Base-by-base conservation (phyloP, 2,797 vertebrate species). In the Tenualosa ilisha region DNA sequence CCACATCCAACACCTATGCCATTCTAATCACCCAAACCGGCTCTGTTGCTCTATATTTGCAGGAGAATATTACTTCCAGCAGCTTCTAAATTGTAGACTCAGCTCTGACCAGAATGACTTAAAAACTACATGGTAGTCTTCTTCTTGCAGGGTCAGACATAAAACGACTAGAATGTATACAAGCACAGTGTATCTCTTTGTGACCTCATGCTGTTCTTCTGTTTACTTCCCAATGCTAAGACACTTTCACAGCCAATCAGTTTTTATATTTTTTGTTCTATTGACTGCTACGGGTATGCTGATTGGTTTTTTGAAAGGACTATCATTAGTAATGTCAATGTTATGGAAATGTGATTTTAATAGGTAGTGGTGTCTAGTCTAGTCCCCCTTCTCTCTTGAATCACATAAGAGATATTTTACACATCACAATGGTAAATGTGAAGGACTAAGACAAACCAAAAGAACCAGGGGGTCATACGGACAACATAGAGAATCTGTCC, bases 281-380 rank as follows among this genome's bases (percentile, higher is more conserved):
- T 85, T 85, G 3, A 84, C 54, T 22, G 87, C 88, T 91, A 94
- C 92, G 92, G 92, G 93, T 94, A 92, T 85, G 83, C 92, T 89
- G 88, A 89, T 20, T 1, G 59, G 22, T 75, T 53, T 9, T 0
- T 20, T 20, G 89, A 85, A 0, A 9, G 87, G 83, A 91, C 13
- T 54, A 88, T 87, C 89, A 56, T 51, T 81, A 84, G 86, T 88
- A 84, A 83, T 86, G 86, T 86, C 85, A 86, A 86, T 85, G 87
- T 89, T 87, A 86, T 82, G 81, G 75, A 75, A 88, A 84, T 31
- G 82, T 49, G 72, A 46, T 15, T 59, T 82, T 87, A 37, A 85
- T 83, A 22, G 84, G 63, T 53, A 65, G 65, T 65, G 63, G 15
- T 84, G 65, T 81, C 82, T 51, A 24, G 82, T 86, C 84, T 83